These are phyloP conservation scores for Cantharis nigra DNA, from an alignment of 2,888 invertebrate genomes.

Conservation along the genomic window DNA sequence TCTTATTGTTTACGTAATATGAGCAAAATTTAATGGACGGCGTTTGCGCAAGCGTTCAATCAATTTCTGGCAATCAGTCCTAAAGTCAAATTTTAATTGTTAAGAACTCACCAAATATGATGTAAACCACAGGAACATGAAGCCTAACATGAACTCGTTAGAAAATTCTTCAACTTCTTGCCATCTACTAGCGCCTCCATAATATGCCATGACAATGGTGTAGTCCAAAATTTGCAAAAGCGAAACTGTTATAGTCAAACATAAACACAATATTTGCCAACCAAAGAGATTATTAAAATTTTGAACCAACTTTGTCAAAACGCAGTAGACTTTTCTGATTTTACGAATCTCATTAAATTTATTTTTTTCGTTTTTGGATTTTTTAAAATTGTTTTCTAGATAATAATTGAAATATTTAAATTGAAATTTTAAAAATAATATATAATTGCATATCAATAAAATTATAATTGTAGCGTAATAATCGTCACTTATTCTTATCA, in stretches of 20 bases:
- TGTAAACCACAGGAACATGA: not conserved
- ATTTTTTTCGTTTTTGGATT: not conserved
- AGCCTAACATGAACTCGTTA: not conserved
- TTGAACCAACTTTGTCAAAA: not conserved
- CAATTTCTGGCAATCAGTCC: too few relatives aligned
- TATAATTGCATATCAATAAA: not conserved
- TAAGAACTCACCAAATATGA: not conserved
- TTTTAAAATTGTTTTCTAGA: not conserved
- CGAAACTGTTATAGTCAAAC: not conserved
- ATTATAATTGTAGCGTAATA: not conserved
- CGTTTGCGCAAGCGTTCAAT: not conserved
- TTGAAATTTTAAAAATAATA: not conserved
- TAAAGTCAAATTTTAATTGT: not conserved
- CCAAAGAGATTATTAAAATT: not conserved
- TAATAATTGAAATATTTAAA: not conserved
- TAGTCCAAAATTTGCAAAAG: not conserved
- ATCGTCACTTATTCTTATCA: not conserved
- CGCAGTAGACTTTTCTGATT: not conserved
- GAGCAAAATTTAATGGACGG: not conserved
- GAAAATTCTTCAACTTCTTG: not conserved
- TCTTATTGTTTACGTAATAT: not conserved
- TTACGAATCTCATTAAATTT: not conserved
- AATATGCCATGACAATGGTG: not conserved
- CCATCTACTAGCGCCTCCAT: not conserved
- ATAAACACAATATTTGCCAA: not conserved